A percentile compares a stretch with the other conserved stretches of the same genome.
phyloP scores from a whole-genome alignment of 2,888 invertebrate species.

The Slavum lentiscoides region DNA sequence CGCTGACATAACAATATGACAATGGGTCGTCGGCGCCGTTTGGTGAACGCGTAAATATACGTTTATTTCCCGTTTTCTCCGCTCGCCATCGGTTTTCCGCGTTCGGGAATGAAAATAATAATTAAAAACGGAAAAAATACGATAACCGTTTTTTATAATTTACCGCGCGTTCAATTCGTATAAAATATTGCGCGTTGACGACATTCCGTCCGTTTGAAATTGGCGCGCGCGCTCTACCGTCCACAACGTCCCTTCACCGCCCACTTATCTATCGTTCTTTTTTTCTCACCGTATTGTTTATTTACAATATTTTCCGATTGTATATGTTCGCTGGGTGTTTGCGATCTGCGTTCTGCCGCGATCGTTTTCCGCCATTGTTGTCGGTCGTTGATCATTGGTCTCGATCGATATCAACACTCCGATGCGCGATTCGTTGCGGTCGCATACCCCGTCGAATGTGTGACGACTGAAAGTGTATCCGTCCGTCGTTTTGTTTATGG shows the following conservation, averaged over 20 bases:
- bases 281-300: neutral
- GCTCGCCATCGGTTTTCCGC: no score
- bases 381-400: neutral
- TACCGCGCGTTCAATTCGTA: no score
- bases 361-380: slow-evolving; percentile 34
- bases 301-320: neutral
- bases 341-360: neutral
- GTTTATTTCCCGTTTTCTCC: no score
- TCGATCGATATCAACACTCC: neutral
- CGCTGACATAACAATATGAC: no score
- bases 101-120: no score
- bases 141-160: no score
- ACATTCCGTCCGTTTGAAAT: no score
- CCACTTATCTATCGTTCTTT: slow-evolving; percentile 10
- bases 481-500: neutral
- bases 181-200: no score
- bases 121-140: no score
- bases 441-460: neutral
- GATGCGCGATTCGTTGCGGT: neutral
- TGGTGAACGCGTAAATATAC: no score
- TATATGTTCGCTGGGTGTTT: neutral
- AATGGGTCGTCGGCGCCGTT: no score
- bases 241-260: neutral
- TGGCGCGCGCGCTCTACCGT: slow-evolving; percentile 4
- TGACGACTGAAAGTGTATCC: no score